phyloP scores from a whole-genome alignment of 2,797 vertebrate genomes.

The Masticophis lateralis region DNA sequence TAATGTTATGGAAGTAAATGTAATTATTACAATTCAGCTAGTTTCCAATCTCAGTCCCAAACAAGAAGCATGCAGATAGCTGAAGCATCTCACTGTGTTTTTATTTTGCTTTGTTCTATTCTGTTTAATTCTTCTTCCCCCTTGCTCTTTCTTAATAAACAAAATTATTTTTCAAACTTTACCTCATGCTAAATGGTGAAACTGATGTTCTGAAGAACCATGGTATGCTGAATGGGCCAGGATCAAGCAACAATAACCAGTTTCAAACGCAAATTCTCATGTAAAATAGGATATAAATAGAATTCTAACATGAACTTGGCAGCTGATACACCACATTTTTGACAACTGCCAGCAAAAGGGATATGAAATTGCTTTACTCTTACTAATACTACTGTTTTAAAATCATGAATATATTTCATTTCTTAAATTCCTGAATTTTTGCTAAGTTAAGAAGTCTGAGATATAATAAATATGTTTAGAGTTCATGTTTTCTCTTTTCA shows the following conservation, averaged over 20 bases:
- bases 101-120: neutral
- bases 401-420: neutral
- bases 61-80: neutral
- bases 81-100: neutral
- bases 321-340: neutral
- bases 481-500: slow-evolving; percentile 10
- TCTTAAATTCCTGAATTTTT: neutral
- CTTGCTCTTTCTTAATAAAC: neutral
- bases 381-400: neutral
- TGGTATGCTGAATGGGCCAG: neutral
- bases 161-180: neutral
- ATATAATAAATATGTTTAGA: slow-evolving; percentile 13
- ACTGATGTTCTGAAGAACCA: neutral
- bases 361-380: neutral
- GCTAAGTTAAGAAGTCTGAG: neutral
- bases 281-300: neutral
- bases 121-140: neutral
- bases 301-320: too few species aligned
- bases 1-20: neutral
- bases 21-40: neutral
- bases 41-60: neutral
- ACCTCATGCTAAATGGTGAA: neutral
- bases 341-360: neutral
- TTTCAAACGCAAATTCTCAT: neutral
- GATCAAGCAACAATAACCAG: neutral